Base-by-base conservation (phyloP, 1,140 invertebrate genomes). In the Protaetia brevitarsis region DNA sequence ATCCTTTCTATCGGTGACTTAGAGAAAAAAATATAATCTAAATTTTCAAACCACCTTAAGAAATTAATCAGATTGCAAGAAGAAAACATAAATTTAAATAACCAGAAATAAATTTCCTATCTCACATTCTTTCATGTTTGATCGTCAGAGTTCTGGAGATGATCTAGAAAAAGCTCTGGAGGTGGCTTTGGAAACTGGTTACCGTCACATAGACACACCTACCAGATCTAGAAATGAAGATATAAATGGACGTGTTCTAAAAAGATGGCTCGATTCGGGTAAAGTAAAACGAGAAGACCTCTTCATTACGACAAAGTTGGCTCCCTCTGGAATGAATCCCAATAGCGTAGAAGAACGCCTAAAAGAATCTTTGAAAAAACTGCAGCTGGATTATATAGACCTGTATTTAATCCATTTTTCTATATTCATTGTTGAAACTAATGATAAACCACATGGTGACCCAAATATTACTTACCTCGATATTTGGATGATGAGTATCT, bases 291-390 rank as follows among this genome's bases (percentile, higher is more conserved):
- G 84, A 69, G 86, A 90, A 73, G 91, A 94, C 21, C 77, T 95
- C 13, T 95, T 92, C 77, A 85, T 95, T 64, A 89, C 88, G 0
- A 91, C 92, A 10, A 95, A 94, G 79, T 83, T 92, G 77, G 79
- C 80, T 66, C 70, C 79, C 11, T 59, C 71, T 63, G 76, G 80
- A 76, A 69, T 71, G 19, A 82, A 86, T 37, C 84, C 26, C 83
- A 13, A 72, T 51, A 69, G 69, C 7, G 71, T 73, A 0, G 69
- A 72, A 45, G 45, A n/a, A 8, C 69, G 63, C 45, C 58, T 73
- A 26, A 66, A 69, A 10, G 66, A 68, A 61, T 73, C 73, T 3
- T n/a, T 65, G 21, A 11, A n/a, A 10, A 30, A 65, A 11, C 29
- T 90, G 11, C 80, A 84, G 58, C 68, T 89, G 29, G 82, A 85